Base-by-base conservation (phyloP, 2,888 invertebrate species). In the Eupithecia dodoneata region DNA sequence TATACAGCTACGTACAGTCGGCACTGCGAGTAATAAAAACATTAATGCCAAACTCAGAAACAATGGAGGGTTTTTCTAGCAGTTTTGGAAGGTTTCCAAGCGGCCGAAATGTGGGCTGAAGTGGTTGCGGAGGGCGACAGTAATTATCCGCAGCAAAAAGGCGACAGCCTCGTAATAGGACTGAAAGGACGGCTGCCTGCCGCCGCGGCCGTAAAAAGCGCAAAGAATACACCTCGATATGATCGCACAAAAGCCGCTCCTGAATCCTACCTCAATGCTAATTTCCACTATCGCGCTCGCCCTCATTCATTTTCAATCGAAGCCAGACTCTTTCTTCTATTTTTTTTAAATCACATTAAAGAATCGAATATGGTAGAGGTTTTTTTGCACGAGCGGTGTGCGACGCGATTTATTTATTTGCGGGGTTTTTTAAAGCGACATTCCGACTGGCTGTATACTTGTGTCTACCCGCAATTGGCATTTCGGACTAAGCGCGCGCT, bases 141-240 rank as follows among this genome's bases (percentile, higher is more conserved):
- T 94, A 94, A 94, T 94, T 93, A 94, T 92, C 91, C 86, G 87
- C 86, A 90, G 90, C 90, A 94, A 93, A 92, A 93, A 93, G 91
- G 91, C 91, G 93, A 91, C 91, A 90, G 90, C 88, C 86, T 89
- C 90, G 93, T 92, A 93, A 93, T 94, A 90, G 90, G 93, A 91
- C 85, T 91, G 90, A 92, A 91, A 90, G 91, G 86, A 88, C 89
- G 90, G 88, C 89, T 87, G 86, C 89, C 87, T 90, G 90, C 88
- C 89, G 90, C 67, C 76, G 73, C 90, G 88, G 88, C 92, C 91
- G 93, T 94, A 94, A 94, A 94, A 94, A 94, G 94, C 94, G 93
- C 94, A 94, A 94, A 95, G 94, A 94, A 95, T 94, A 95, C 94
- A 94, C 92, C 93, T 94, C 93, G 95, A 95, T 95, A 94, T 94